Conservation (phyloP, 1,140 invertebrate genomes). For the Scaptomyza montana region DNA sequence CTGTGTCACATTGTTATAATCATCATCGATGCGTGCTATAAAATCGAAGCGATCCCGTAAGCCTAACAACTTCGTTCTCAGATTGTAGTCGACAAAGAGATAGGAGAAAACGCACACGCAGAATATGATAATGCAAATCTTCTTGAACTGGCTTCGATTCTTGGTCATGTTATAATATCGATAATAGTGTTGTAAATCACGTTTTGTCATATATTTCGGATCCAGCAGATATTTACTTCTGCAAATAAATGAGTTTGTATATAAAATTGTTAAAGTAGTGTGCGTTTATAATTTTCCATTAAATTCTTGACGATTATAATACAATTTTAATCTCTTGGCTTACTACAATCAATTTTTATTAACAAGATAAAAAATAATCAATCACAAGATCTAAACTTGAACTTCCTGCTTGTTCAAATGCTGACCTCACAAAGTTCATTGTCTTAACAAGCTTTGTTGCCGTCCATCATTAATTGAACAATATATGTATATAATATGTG, state of each 20-base stretch:
- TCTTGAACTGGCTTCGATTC: constrained; percentile 72
- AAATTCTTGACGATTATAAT: too few relatives aligned
- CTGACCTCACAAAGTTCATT: constrained; percentile 42
- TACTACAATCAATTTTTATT: background rate
- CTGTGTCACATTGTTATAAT: constrained; percentile 62
- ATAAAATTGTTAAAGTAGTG: too few relatives aligned
- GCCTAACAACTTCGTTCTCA: constrained; percentile 66
- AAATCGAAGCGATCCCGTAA: constrained; percentile 76
- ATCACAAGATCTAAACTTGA: too few relatives aligned
- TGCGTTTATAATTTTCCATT: background rate
- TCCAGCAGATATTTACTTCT: constrained; percentile 79
- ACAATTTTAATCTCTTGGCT: background rate
- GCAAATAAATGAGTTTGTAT: constrained; percentile 5
- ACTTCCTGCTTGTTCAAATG: background rate
- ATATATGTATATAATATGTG: constrained; percentile 51
- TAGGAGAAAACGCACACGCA: constrained; percentile 77
- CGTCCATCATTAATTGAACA: constrained; percentile 70
- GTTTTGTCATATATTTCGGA: constrained; percentile 78
- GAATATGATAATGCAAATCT: constrained; percentile 72
- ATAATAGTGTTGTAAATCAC: constrained; percentile 77
- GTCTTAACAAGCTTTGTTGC: constrained; percentile 42
- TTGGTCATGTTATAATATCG: constrained; percentile 74
- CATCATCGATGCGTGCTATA: constrained; percentile 67
- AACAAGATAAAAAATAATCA: too few relatives aligned
- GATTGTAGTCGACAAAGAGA: constrained; percentile 76